These are phyloP conservation scores for Philereme transversata DNA, from an alignment of 2,888 invertebrate genomes.

Conservation along the genomic window DNA sequence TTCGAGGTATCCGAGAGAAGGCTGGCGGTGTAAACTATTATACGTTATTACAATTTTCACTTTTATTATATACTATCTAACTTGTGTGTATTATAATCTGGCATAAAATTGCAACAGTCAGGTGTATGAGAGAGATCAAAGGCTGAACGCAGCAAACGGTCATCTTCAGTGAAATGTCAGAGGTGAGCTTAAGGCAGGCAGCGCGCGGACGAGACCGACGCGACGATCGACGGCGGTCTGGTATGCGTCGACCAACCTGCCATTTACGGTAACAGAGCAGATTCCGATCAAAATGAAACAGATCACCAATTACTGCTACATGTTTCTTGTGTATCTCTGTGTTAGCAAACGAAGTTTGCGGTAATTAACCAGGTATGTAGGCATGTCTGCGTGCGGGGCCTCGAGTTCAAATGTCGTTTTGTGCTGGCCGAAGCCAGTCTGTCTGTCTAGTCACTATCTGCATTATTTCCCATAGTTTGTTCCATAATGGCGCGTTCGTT, in stretches of 20 bases:
- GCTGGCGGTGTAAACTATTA: slow-evolving; percentile 45
- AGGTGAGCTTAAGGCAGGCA: slow-evolving; percentile 55
- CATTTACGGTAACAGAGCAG: slow-evolving; percentile 47
- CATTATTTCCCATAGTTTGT: slow-evolving; percentile 16
- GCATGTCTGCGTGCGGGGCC: slow-evolving; percentile 20
- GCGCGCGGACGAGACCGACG: slow-evolving; percentile 37
- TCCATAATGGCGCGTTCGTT: slow-evolving; percentile 5
- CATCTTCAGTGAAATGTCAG: slow-evolving; percentile 73
- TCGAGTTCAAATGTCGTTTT: slow-evolving; percentile 31
- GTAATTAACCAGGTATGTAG: slow-evolving; percentile 33
- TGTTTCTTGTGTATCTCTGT: slow-evolving; percentile 25
- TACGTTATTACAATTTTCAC: slow-evolving; percentile 60
- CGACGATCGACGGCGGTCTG: slow-evolving; percentile 49
- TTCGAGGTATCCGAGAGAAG: slow-evolving; percentile 46
- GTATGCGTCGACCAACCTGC: slow-evolving; percentile 57
- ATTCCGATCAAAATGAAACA: slow-evolving; percentile 47
- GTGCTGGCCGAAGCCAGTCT: slow-evolving; percentile 28
- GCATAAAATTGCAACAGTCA: slow-evolving; percentile 71
- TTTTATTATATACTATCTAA: slow-evolving; percentile 54
- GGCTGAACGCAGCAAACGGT: slow-evolving; percentile 66
- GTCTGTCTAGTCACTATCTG: slow-evolving; percentile 30
- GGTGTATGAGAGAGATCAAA: slow-evolving; percentile 67
- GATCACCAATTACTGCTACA: slow-evolving; percentile 37
- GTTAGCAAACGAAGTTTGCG: slow-evolving; percentile 26
- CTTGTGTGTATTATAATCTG: slow-evolving; percentile 63